A percentile compares a stretch with the other conserved stretches of the same genome.
These are phyloP conservation scores for Tipula unca DNA, from an alignment of 2,888 invertebrate species.

Conservation along the genomic window DNA sequence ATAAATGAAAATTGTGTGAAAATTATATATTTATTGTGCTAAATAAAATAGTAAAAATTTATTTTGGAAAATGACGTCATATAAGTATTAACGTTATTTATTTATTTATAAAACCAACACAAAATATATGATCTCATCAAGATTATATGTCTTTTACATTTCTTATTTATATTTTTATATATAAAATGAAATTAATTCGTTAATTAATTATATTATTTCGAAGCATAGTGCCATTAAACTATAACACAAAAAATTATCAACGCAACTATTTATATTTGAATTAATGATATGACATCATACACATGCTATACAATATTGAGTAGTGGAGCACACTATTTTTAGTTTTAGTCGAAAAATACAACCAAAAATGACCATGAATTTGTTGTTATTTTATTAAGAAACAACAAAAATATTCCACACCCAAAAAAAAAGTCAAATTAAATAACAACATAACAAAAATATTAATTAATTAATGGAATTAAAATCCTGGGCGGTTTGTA, in stretches of 20 bases:
- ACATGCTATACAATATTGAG: too few species aligned
- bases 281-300: neutral
- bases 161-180: neutral
- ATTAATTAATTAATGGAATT: neutral
- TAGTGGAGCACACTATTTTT: neutral
- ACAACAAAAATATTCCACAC: neutral
- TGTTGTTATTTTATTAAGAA: neutral
- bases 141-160: neutral
- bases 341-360: neutral
- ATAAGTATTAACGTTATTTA: neutral
- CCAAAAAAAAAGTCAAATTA: neutral
- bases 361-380: neutral
- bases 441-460: neutral
- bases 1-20: neutral
- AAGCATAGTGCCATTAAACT: neutral
- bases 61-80: conserved; percentile 14
- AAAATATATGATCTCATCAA: conserved; percentile 14
- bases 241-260: neutral
- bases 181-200: neutral
- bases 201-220: neutral
- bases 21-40: neutral
- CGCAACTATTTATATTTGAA: neutral
- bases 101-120: neutral
- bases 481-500: neutral
- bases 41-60: neutral